Percentiles rank a stretch among this genome's conserved stretches.
phyloP scores from a whole-genome alignment of 2,888 invertebrate genomes.

The Fragum fragum region DNA sequence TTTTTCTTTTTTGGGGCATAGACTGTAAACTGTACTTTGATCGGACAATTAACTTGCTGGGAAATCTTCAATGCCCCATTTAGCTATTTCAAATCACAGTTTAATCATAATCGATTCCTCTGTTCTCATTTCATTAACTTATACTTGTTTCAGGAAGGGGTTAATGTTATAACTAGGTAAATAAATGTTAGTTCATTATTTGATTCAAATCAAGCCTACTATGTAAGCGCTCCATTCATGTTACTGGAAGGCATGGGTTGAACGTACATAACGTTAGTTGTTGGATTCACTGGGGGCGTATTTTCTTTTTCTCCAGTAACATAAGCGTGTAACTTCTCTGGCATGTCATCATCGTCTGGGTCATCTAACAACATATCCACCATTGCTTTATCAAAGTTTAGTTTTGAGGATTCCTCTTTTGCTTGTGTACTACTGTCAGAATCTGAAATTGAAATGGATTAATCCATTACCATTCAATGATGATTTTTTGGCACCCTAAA shows the following conservation, averaged over 20 bases:
- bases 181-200: neutral
- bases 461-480: no score
- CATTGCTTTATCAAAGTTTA: slow-evolving; percentile 78
- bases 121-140: no score
- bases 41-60: no score
- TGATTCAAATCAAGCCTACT: slow-evolving; percentile 24
- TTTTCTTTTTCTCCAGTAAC: slow-evolving; percentile 70
- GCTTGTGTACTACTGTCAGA: slow-evolving; percentile 47
- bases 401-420: slow-evolving; percentile 71
- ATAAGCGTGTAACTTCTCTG: slow-evolving; percentile 76
- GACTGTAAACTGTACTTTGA: no score
- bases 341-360: slow-evolving; percentile 75
- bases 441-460: slow-evolving; percentile 15
- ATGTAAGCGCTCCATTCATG: slow-evolving; percentile 57
- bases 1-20: no score
- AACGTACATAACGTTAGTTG: slow-evolving; percentile 55
- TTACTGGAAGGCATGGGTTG: slow-evolving; percentile 53
- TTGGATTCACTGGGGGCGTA: slow-evolving; percentile 54
- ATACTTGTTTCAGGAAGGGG: no score
- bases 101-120: no score
- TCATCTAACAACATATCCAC: slow-evolving; percentile 82
- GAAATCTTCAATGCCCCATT: no score
- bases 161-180: no score
- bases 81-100: no score
- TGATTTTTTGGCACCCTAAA: no score